Evolutionary conservation across 1,140 invertebrate species (phyloP).

Genomic region (Drosophila equinoxialis): DNA sequence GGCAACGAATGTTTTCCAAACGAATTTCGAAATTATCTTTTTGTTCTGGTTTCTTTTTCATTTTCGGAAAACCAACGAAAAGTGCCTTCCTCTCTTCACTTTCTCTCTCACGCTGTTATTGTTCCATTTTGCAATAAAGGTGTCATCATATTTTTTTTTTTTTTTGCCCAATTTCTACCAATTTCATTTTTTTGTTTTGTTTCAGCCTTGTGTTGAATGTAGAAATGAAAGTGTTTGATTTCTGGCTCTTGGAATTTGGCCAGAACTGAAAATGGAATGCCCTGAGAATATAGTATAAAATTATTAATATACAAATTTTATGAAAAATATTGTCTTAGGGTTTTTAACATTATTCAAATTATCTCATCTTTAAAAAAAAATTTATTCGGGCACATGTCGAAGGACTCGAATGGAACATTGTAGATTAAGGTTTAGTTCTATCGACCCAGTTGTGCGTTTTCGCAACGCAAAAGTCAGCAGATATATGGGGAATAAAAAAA

Average conservation of each 20-base stretch:
- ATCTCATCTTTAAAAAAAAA: too few species aligned
- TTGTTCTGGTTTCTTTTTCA: constrained; percentile 42
- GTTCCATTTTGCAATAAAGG: constrained; percentile 70
- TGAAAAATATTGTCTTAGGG: too few species aligned
- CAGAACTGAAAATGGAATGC: neutral
- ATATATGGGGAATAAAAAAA: constrained; percentile 64
- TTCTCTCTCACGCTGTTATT: constrained; percentile 38
- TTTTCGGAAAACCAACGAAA: constrained; percentile 53
- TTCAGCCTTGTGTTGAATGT: constrained; percentile 29
- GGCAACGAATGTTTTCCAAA: constrained; percentile 54
- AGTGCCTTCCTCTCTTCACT: constrained; percentile 20
- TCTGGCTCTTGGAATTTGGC: constrained; percentile 10
- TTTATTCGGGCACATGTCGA: neutral
- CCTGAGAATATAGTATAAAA: neutral
- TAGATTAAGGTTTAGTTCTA: neutral
- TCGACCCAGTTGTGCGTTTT: neutral
- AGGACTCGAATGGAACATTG: neutral
- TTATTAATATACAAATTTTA: neutral
- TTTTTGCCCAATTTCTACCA: constrained; percentile 60
- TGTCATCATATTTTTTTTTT: constrained; percentile 73
- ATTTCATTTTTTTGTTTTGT: constrained; percentile 46
- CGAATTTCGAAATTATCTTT: constrained; percentile 72
- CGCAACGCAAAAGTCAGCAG: constrained; percentile 59
- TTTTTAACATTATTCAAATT: too few species aligned
- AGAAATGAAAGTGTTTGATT: constrained; percentile 36